A percentile compares a stretch with the other conserved stretches of the same genome.
phyloP scores from a whole-genome alignment of 2,797 vertebrate genomes.

The Holocentrus rufus region DNA sequence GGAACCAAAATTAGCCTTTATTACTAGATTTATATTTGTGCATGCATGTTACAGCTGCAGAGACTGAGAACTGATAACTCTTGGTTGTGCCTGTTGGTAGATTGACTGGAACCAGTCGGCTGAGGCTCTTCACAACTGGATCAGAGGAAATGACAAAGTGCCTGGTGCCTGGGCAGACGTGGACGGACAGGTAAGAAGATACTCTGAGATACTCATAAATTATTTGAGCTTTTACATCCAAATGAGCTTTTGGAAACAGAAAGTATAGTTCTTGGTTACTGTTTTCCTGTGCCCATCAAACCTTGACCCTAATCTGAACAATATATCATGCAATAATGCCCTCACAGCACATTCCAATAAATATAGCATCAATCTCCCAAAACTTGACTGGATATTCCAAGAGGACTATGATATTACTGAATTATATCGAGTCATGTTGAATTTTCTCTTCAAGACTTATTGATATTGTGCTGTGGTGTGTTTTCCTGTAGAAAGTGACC shows the following conservation, averaged over 20 bases:
- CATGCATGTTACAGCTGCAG: background rate
- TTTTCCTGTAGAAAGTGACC: constrained; percentile 81
- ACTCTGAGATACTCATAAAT: too few species aligned
- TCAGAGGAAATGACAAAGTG: constrained; percentile 91
- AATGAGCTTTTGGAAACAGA: too few species aligned
- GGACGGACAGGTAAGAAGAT: constrained; percentile 82
- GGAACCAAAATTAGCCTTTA: background rate
- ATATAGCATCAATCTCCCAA: too few species aligned
- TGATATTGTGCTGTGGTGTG: background rate
- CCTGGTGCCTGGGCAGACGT: constrained; percentile 90
- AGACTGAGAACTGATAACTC: background rate
- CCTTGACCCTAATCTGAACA: too few species aligned
- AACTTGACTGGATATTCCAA: background rate
- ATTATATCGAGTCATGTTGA: too few species aligned
- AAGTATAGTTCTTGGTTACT: too few species aligned
- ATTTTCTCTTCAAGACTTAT: background rate
- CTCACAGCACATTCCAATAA: too few species aligned
- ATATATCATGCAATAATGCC: too few species aligned
- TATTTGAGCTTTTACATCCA: too few species aligned
- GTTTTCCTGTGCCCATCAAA: too few species aligned
- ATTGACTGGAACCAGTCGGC: constrained; percentile 90
- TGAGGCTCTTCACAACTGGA: constrained; percentile 90
- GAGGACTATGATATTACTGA: too few species aligned
- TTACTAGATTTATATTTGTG: background rate
- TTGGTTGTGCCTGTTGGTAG: constrained; percentile 64